phyloP scores from a whole-genome alignment of 92 coral and sea anemone genomes.

The Palythoa grandiflora region DNA sequence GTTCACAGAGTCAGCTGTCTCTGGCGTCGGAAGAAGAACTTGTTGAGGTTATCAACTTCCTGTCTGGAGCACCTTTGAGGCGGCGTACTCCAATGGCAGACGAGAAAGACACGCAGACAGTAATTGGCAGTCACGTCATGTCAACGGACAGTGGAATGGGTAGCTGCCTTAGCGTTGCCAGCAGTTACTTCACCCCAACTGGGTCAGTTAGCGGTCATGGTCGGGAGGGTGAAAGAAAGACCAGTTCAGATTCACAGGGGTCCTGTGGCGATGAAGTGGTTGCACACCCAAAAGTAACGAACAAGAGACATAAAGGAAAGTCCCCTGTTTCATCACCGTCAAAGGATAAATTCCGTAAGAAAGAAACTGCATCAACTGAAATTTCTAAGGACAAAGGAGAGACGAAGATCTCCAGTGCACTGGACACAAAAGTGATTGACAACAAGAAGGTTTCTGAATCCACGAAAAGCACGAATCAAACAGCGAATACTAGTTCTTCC shows the following conservation, averaged over 20 bases:
- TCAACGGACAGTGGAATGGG: conserved; percentile 92
- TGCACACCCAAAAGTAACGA: conserved; percentile 25
- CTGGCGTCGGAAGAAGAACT: conserved; percentile 98
- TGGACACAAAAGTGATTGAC: background rate
- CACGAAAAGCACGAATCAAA: background rate
- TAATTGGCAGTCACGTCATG: conserved; percentile 81
- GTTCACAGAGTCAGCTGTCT: conserved; percentile 87
- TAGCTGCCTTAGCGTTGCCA: conserved; percentile 75
- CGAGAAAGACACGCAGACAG: conserved; percentile 71
- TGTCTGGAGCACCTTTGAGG: conserved; percentile 89
- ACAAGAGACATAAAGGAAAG: conserved; percentile 34
- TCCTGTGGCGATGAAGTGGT: conserved; percentile 27
- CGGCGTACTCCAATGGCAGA: conserved; percentile 60
- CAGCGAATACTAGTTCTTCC: background rate
- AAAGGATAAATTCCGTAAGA: conserved; percentile 32
- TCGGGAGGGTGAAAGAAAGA: conserved; percentile 26
- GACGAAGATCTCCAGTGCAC: background rate
- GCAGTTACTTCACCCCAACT: conserved; percentile 69
- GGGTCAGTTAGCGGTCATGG: conserved; percentile 32
- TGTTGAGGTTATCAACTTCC: conserved; percentile 95
- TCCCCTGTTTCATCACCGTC: conserved; percentile 36
- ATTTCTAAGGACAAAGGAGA: background rate
- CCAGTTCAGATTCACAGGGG: conserved; percentile 40
- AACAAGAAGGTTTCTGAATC: background rate
- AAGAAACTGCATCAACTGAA: conserved; percentile 4